Evolutionary conservation across 2,888 invertebrate species (phyloP).

Genomic region (Cephus pygmeus): DNA sequence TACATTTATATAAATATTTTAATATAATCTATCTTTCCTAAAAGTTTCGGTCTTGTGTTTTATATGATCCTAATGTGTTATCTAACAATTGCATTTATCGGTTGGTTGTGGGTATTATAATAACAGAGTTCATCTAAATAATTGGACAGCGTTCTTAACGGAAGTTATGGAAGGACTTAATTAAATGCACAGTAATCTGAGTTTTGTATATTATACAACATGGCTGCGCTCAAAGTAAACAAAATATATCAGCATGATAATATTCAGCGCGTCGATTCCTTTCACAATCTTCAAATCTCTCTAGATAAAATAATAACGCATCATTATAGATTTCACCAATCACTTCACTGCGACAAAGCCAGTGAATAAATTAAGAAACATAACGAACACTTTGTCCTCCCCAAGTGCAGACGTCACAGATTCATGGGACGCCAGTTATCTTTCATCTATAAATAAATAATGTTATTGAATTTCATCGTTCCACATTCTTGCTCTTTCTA

Average conservation of each 20-base stretch:
- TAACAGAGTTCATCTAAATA: background rate
- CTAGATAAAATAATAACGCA: background rate
- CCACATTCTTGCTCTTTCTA: too few relatives aligned
- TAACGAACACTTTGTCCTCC: background rate
- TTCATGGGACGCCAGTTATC: background rate
- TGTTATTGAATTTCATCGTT: background rate
- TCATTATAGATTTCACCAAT: background rate
- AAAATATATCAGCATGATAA: background rate
- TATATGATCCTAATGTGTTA: conserved; percentile 8
- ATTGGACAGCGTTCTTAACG: background rate
- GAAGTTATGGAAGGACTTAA: background rate
- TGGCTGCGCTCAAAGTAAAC: background rate
- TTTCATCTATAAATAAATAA: background rate
- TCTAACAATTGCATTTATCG: conserved; percentile 10
- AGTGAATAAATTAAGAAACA: background rate
- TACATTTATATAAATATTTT: conserved; percentile 24
- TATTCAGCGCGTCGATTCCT: background rate
- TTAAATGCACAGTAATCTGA: background rate
- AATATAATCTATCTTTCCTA: conserved; percentile 16
- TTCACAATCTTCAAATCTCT: background rate
- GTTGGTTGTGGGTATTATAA: background rate
- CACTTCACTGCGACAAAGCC: background rate
- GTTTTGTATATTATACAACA: background rate
- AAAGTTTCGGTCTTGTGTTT: conserved; percentile 11
- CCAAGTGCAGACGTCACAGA: background rate